Base-by-base conservation (phyloP, 2,797 vertebrate genomes). In the Sebastolobus altivelis region DNA sequence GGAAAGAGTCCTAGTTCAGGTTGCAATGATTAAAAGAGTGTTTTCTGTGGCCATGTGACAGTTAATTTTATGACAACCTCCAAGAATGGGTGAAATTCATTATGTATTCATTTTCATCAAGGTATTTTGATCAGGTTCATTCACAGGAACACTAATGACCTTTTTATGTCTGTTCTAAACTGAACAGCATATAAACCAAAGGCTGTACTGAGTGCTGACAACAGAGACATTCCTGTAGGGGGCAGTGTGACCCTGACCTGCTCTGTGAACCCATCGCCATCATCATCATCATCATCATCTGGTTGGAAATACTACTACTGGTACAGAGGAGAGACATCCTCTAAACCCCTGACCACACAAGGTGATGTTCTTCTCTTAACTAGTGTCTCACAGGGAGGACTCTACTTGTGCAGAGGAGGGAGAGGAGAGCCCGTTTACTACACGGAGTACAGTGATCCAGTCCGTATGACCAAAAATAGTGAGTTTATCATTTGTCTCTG, bases 351-450 rank as follows among this genome's bases (percentile, higher is more conserved):
- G 38, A 13, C 38, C 38, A 40, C 12, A 40, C 4, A 14, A 13
- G 37, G 1, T 38, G 11, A 0, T 12, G 11, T 12, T 38, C 0
- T 38, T 1, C 31, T 31, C 31, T 4, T 5, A 31, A 31, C 31
- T 31, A 86, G 81, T 3, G 38, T 40, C 38, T 40, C 38, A 40
- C 38, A 40, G 55, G 3, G 43, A 56, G 84, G 81, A n/a, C 0
- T 65, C 3, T 88, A 88, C 79, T 40, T 84, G 38, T 40, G 38
- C 38, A 40, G 38, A 5, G 38, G 73, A 59, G 27, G 33, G 54
- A 68, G 87, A 84, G 87, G 82, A 82, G 0, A 49, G 1, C 46
- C 63, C 0, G 2, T 37, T 16, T 81, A 72, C 43, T 76, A 27
- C 79, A 86, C 20, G 6, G 31, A 77, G 3, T 35, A 43, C 76